Evolutionary conservation across 2,888 invertebrate genomes (phyloP), one percentile per base, ranked within the genome.

Genomic region (Mechanitis mazaeus): DNA sequence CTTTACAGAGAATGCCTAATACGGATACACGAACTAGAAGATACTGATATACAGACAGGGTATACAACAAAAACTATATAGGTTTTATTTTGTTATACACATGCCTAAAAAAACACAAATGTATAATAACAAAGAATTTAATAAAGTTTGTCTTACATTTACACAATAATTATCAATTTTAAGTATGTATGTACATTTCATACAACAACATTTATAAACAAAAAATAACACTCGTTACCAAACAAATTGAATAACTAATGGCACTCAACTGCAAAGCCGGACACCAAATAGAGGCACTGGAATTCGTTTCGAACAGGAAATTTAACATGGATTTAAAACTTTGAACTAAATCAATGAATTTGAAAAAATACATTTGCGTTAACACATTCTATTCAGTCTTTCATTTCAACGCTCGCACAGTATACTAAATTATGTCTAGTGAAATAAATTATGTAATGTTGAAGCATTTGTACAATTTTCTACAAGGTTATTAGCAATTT

Each of bases 41-140:
- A 20, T 28, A 20, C 12, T 5, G n/a, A n/a, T 47, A 20, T 47
- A 47, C 47, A 47, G 35, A 3, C 3, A 35, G 6, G 35, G 35
- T 35, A 5, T 35, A 35, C 4, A 6, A 35, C 35, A 5, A 3
- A 1, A 6, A 35, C 35, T 1, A 20, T 35, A 35, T 35, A 35
- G 35, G 35, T 35, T 35, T 5, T 5, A 35, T 35, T 35, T 6
- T 35, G 6, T 35, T 35, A 35, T 5, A 35, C 35, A 3, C 35
- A 35, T 35, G 6, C 1, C 35, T 5, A 35, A 35, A 5, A 6
- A 35, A 35, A 35, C 35, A 35, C 35, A 35, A 3, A 35, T 35
- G 58, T 78, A 77, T 81, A 82, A 79, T 83, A 87, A 87, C 87
- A 87, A 87, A 85, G 84, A 86, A 84, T 87, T 87, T 87, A 86